Base-by-base conservation (phyloP, 2,113 vertebrate genomes). In the Bufo bufo region DNA sequence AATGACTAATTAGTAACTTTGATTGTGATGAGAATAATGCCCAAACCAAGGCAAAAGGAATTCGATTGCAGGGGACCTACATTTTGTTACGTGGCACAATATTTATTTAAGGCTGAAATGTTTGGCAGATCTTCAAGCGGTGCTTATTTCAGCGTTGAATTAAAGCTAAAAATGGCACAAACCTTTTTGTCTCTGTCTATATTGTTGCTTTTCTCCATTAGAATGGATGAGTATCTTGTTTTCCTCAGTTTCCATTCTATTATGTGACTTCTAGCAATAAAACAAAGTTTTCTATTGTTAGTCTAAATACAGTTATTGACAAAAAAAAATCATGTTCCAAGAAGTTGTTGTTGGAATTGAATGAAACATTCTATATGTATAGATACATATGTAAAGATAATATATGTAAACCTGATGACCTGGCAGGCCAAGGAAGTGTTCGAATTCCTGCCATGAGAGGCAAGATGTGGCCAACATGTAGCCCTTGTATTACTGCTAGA, bases 51-150 rank as follows among this genome's bases (percentile, higher is more conserved):
- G 63, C 58, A 78, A 86, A 78, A 49, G 13, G 20, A 66, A 59
- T 61, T 0, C 11, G 20, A 54, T 66, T 66, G 13, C n/a, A 78
- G n/a, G 20, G 20, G 43, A 13, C 13, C n/a, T 66, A 11, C 56
- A 50, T 78, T 50, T 77, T 20, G 19, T 14, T 77, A 49, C 50
- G 45, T 49, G 19, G 19, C 33, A 43, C 54, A 52, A 17, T 54
- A 63, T 77, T 45, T 75, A 58, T 74, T 52, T 72, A 54, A 45
- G 33, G 52, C 78, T 58, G 20, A 87, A 87, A 87, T 56, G 5
- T 59, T 81, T 87, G 52, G 65, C 77, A 87, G 78, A n/a, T 33
- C 52, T 71, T 72, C 77, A 87, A 59, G 50, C 66, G 2, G 65
- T 87, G 17, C 65, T 82, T 59, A 87, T 74, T 52, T 58, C 12